Conservation (phyloP, 2,113 vertebrate genomes). For the Excalfactoria chinensis region DNA sequence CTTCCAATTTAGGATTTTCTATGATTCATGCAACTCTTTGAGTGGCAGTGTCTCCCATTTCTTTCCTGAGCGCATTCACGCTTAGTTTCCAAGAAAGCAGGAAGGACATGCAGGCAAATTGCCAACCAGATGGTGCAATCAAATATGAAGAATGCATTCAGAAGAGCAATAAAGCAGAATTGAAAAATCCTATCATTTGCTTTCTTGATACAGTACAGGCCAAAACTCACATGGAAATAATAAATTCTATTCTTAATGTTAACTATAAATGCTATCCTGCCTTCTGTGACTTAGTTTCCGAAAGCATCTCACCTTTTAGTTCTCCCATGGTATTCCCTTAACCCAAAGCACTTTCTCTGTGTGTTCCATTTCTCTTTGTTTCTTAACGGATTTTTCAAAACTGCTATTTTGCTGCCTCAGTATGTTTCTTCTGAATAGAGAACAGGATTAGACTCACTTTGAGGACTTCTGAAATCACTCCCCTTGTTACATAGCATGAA, state of each 20-base stretch:
- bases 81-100: slow-evolving; percentile 37
- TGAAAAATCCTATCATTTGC: neutral
- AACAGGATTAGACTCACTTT: neutral
- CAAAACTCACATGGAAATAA: neutral
- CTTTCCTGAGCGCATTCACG: slow-evolving; percentile 18
- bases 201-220: neutral
- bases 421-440: neutral
- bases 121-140: slow-evolving; percentile 30
- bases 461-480: neutral
- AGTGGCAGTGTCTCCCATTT: neutral
- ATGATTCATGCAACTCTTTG: neutral
- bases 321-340: neutral
- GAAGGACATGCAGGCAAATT: slow-evolving; percentile 36
- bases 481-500: neutral
- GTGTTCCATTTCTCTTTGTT: neutral
- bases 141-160: neutral
- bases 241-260: neutral
- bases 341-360: neutral
- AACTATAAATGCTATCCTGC: neutral
- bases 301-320: neutral
- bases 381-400: neutral
- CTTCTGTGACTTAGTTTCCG: neutral
- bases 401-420: neutral
- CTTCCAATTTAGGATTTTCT: no score
- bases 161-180: neutral